Percentiles rank a stretch among this genome's conserved stretches.
Evolutionary conservation across 2,888 invertebrate genomes (phyloP).

Genomic region (Heliconius ismenius): DNA sequence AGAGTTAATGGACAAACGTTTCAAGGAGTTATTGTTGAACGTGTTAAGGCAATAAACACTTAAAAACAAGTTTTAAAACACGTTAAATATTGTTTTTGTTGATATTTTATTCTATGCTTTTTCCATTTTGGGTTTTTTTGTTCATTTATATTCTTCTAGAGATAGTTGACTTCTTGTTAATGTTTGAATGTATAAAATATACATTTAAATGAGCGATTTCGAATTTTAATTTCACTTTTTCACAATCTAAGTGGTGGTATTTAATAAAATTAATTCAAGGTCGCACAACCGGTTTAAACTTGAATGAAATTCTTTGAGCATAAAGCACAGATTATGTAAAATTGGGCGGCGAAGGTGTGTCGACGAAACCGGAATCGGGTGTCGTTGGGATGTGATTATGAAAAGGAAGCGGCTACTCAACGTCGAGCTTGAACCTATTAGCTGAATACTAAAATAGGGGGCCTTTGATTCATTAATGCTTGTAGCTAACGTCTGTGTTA

Average conservation of each 20-base stretch:
- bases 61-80: background rate
- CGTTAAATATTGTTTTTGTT: background rate
- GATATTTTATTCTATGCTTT: background rate
- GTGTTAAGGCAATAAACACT: background rate
- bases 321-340: slow-evolving; percentile 47
- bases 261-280: slow-evolving; percentile 47
- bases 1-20: slow-evolving; percentile 19
- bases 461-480: slow-evolving; percentile 26
- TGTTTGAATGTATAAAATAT: background rate
- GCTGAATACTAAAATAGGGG: slow-evolving; percentile 42
- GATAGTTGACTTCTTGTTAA: background rate
- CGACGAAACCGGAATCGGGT: slow-evolving; percentile 50
- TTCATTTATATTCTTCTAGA: background rate
- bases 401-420: slow-evolving; percentile 55
- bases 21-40: slow-evolving; percentile 1
- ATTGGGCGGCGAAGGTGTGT: slow-evolving; percentile 45
- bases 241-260: background rate
- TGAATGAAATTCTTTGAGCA: slow-evolving; percentile 44
- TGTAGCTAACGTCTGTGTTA: background rate
- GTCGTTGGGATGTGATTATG: slow-evolving; percentile 51
- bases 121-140: background rate
- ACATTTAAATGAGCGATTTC: slow-evolving; percentile 33
- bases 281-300: slow-evolving; percentile 50
- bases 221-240: slow-evolving; percentile 10
- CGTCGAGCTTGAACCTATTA: slow-evolving; percentile 54